Evolutionary conservation across 2,888 invertebrate genomes (phyloP).

Genomic region (Ceriagrion tenellum): DNA sequence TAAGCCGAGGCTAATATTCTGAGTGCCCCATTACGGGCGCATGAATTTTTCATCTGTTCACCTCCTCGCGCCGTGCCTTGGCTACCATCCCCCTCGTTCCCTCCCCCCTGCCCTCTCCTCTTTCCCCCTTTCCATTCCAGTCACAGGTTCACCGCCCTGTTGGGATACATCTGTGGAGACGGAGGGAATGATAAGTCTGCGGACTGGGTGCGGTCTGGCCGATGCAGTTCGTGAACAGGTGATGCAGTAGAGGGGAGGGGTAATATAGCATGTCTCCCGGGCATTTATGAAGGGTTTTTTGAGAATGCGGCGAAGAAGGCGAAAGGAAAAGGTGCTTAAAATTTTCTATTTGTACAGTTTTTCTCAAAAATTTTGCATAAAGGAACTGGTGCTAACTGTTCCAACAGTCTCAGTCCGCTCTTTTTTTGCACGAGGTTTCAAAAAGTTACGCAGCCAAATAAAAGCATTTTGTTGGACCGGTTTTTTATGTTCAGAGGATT

Average conservation of each 20-base stretch:
- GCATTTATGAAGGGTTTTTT: not conserved
- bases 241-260: not conserved
- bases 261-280: too few species aligned
- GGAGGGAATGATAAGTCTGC: not conserved
- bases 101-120: not conserved
- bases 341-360: not conserved
- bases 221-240: not conserved
- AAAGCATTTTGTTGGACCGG: too few species aligned
- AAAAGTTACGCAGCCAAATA: not conserved
- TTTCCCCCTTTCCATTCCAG: not conserved
- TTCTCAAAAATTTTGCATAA: not conserved
- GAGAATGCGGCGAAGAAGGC: not conserved
- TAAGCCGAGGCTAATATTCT: slow-evolving; percentile 49
- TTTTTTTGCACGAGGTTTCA: not conserved
- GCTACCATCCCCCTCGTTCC: not conserved
- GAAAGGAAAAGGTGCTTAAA: not conserved
- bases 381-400: not conserved
- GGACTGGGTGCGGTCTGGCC: not conserved
- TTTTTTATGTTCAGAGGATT: too few species aligned
- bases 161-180: not conserved
- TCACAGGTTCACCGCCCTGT: not conserved
- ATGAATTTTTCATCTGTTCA: slow-evolving; percentile 24
- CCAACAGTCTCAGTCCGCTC: not conserved
- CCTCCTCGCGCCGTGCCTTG: too few species aligned
- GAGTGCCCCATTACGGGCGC: slow-evolving; percentile 36